Conservation (phyloP, 2,113 vertebrate species). For the Mirza zaza region DNA sequence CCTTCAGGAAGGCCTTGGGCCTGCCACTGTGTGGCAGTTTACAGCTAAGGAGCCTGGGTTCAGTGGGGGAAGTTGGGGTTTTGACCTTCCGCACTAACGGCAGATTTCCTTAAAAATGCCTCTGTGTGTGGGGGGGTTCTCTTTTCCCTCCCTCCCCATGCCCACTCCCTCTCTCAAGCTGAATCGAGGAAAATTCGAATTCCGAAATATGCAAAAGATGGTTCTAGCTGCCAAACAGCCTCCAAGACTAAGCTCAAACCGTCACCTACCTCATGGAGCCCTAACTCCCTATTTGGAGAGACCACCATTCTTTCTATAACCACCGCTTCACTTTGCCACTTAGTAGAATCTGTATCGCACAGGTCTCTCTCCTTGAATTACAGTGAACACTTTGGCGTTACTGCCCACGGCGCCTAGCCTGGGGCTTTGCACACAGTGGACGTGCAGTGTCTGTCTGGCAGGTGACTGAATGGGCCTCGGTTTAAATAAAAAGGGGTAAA, state of each 20-base stretch:
- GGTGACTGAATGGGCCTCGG: neutral
- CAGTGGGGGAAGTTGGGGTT: neutral
- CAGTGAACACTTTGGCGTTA: neutral
- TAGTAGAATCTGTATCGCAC: neutral
- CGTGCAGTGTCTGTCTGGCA: neutral
- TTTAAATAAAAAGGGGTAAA: neutral
- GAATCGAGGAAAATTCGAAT: neutral
- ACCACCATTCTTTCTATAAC: neutral
- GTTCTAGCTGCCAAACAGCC: neutral
- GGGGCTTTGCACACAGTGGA: neutral
- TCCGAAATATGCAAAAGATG: neutral
- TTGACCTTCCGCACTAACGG: neutral
- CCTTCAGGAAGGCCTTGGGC: neutral
- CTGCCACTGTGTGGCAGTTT: neutral
- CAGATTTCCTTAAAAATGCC: neutral
- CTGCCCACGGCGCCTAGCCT: rapidly evolving
- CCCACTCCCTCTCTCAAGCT: neutral
- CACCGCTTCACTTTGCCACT: neutral
- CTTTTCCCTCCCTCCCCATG: neutral
- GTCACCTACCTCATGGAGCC: neutral
- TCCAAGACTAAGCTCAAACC: neutral
- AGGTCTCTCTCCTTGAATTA: neutral
- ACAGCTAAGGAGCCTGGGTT: neutral
- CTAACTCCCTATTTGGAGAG: neutral
- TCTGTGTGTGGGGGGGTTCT: too few relatives aligned